phyloP scores from a whole-genome alignment of 2,113 vertebrate species.

The Callithrix jacchus region DNA sequence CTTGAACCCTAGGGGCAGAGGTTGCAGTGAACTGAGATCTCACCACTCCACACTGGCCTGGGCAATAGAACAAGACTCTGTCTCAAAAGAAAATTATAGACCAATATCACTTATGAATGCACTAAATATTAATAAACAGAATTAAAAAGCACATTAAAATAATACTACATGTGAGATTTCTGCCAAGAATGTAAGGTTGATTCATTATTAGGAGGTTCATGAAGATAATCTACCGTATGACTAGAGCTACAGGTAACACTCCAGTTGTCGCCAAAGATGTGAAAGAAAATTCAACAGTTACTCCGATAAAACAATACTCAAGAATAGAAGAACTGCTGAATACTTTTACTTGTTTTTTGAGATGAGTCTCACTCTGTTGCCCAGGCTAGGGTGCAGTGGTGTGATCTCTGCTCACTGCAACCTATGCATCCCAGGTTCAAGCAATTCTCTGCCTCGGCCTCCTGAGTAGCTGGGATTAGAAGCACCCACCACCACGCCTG shows the following conservation, averaged over 20 bases:
- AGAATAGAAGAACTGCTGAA: background rate
- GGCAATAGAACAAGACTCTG: no score
- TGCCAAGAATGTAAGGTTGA: background rate
- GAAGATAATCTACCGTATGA: background rate
- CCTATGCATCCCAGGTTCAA: no score
- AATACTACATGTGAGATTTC: background rate
- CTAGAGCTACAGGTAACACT: background rate
- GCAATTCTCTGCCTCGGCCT: no score
- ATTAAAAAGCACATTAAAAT: background rate
- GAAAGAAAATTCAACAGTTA: slow-evolving; percentile 2
- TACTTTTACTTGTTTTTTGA: background rate
- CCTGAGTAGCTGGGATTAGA: no score
- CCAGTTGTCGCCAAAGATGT: background rate
- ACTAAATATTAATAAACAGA: background rate
- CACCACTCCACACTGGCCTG: no score
- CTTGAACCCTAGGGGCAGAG: no score
- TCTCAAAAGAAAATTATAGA: background rate
- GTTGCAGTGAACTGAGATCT: no score
- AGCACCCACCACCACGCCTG: no score
- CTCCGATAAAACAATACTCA: background rate
- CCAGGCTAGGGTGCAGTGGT: no score
- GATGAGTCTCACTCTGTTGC: no score
- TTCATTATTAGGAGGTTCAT: background rate
- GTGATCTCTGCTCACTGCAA: no score
- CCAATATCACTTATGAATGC: background rate